These are phyloP conservation scores for Andrena minutula DNA, from an alignment of 2,888 invertebrate genomes.

Conservation along the genomic window DNA sequence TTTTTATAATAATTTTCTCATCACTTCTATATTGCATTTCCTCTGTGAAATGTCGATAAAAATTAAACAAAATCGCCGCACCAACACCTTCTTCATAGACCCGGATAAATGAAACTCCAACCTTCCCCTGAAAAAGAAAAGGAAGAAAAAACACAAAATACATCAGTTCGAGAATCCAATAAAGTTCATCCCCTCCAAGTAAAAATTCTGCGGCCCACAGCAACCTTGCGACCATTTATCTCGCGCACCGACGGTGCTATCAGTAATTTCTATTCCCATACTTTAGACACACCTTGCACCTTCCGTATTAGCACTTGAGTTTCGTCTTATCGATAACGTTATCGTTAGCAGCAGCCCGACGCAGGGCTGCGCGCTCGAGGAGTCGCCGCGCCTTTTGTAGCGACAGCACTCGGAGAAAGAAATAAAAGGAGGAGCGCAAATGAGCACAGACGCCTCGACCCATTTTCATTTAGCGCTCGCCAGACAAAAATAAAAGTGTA, in stretches of 20 bases:
- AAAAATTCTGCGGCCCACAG: no score
- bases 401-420: slow-evolving; percentile 50
- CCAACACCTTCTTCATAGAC: no score
- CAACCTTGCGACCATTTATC: neutral
- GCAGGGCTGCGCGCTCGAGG: neutral
- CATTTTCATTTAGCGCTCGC: slow-evolving; percentile 77
- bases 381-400: slow-evolving; percentile 43
- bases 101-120: no score
- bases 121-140: no score
- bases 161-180: no score
- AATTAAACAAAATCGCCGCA: no score
- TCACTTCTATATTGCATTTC: no score
- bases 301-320: neutral
- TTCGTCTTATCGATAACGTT: slow-evolving; percentile 9
- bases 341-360: neutral
- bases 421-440: slow-evolving; percentile 65
- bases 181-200: no score
- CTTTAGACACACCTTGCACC: neutral
- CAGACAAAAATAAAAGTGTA: slow-evolving; percentile 76
- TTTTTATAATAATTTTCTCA: no score
- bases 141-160: no score
- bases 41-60: no score
- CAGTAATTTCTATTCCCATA: neutral
- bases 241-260: neutral
- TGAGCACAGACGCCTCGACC: slow-evolving; percentile 81